Evolutionary conservation across 2,888 invertebrate genomes (phyloP), one percentile per base, ranked within the genome.

Genomic region (Pseudoips prasinana): DNA sequence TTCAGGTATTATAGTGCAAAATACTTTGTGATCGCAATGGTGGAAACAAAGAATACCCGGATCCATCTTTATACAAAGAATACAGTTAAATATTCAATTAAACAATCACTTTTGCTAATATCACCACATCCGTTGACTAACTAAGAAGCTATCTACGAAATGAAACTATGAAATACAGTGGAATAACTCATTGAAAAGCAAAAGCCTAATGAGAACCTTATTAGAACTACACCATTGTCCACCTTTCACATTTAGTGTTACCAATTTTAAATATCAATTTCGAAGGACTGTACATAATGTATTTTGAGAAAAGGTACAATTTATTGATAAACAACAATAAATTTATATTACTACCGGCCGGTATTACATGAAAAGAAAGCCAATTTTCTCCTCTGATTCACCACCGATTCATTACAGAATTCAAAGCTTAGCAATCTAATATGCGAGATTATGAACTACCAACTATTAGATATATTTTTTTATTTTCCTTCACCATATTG

Each of bases 11-110:
- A 89, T 83, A 64, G 94, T 94, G 73, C 96, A 96, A 85, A 96
- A 96, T 57, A 96, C 92, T 86, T 94, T 93, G 47, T 93, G 91
- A 37, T 91, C 92, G 78, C 97, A 97, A 83, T 97, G 97, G 89
- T 96, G 95, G 84, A 96, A 96, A 89, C 97, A 97, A 75, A 96
- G 91, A 73, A 97, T 94, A 64, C 94, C 94, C 61, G 94, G 94
- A 90, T 95, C 94, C 90, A 92, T 92, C 69, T 74, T 78, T 52
- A 44, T 48, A 60, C 49, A 32, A 46, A 41, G 46, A 65, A 46
- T 72, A 42, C 3, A 47, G 40, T 39, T 23, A 41, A 60, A 58
- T 71, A 60, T 60, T 79, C 64, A 74, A 76, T 77, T 40, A 67
- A 76, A 73, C 63, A 37, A 42, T 38, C 43, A 40, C 44, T 58